phyloP scores from a whole-genome alignment of 2,888 invertebrate genomes.

The Drosophila recens region DNA sequence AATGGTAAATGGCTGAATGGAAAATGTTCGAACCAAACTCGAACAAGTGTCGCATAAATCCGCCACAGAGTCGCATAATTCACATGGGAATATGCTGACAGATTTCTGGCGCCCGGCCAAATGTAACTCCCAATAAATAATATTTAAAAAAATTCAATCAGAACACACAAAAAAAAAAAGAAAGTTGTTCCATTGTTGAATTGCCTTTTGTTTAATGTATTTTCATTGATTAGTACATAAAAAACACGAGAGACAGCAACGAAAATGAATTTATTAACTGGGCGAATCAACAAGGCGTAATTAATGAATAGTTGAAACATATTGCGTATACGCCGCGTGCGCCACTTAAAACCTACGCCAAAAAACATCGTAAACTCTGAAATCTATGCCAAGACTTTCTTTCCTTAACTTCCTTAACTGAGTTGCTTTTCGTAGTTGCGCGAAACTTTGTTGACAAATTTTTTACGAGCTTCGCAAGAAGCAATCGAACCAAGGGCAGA shows the following conservation, averaged over 20 bases:
- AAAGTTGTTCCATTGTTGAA: constrained; percentile 6
- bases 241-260: constrained; percentile 41
- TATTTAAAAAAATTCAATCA: constrained; percentile 35
- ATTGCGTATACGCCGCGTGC: constrained; percentile 63
- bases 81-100: constrained; percentile 36
- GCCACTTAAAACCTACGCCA: constrained; percentile 64
- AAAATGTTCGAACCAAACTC: constrained; percentile 16
- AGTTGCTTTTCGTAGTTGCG: constrained; percentile 33
- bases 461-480: constrained; percentile 55
- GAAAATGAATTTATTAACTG: constrained; percentile 62
- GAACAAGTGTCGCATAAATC: constrained; percentile 62
- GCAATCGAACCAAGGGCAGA: constrained; percentile 32
- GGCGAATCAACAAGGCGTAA: constrained; percentile 62
- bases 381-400: constrained; percentile 38
- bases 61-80: constrained; percentile 50
- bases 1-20: constrained; percentile 4
- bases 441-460: constrained; percentile 69
- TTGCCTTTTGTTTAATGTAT: constrained; percentile 23
- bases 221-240: constrained; percentile 61
- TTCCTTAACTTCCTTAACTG: constrained; percentile 21
- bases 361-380: constrained; percentile 43
- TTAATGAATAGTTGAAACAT: constrained; percentile 64
- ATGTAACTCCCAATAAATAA: constrained; percentile 38
- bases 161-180: constrained; percentile 6
- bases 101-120: constrained; percentile 51